Conservation (phyloP, 1,140 invertebrate genomes). For the Paraescarpia echinospica region DNA sequence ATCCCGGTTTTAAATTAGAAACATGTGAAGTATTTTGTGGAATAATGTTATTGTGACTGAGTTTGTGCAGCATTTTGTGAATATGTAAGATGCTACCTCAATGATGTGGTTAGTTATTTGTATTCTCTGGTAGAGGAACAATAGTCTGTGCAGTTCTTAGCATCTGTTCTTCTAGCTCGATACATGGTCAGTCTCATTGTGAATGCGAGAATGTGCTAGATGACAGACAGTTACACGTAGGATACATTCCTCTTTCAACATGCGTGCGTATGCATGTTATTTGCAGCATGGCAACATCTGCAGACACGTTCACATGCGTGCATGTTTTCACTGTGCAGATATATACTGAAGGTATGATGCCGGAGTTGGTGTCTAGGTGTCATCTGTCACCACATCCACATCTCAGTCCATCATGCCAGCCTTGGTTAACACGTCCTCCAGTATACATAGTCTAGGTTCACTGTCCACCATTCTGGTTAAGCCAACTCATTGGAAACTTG, state of each 20-base stretch:
- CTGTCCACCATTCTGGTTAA: not conserved
- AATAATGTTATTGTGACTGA: too few species aligned
- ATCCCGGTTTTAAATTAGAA: not conserved
- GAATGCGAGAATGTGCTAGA: not conserved
- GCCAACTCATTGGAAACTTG: not conserved
- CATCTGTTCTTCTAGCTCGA: not conserved
- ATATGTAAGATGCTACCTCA: not conserved
- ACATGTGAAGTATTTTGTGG: not conserved
- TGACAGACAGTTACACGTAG: not conserved
- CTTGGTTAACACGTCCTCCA: not conserved
- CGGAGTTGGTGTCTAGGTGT: not conserved
- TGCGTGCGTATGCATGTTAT: not conserved
- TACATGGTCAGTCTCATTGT: not conserved
- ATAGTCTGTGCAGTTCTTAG: not conserved
- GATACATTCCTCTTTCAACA: not conserved
- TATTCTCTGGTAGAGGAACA: not conserved
- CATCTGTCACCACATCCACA: not conserved
- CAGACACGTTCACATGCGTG: not conserved
- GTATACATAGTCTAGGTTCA: not conserved
- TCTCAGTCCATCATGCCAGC: not conserved
- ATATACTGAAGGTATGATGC: not conserved
- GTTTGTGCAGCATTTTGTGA: not conserved
- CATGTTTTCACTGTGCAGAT: not conserved
- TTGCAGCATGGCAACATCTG: not conserved
- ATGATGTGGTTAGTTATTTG: not conserved